Evolutionary conservation across 1,140 invertebrate genomes (phyloP).

Genomic region (Cecropterus lyciades): DNA sequence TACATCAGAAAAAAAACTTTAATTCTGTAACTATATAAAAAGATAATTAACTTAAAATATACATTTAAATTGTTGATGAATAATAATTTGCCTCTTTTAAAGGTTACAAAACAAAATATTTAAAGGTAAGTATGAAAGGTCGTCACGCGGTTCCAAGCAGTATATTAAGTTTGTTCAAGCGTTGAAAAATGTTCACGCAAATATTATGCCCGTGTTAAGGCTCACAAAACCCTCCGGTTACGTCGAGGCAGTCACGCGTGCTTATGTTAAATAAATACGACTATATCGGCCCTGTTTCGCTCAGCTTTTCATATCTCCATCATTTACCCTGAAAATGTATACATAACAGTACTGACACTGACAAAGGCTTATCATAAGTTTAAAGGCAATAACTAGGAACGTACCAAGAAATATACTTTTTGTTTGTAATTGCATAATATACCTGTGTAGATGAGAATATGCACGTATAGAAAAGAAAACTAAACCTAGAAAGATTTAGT

Average conservation of each 20-base stretch:
- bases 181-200: conserved; percentile 19
- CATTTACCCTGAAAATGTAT: background rate
- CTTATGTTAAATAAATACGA: conserved; percentile 18
- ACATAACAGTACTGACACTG: background rate
- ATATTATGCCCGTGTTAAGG: conserved; percentile 12
- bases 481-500: too few relatives aligned
- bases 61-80: too few relatives aligned
- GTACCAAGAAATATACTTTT: background rate
- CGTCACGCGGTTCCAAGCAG: background rate
- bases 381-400: background rate
- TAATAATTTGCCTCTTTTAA: too few relatives aligned
- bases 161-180: conserved; percentile 15
- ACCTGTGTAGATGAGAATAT: too few relatives aligned
- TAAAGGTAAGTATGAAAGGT: conserved; percentile 4
- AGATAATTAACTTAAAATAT: too few relatives aligned
- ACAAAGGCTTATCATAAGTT: background rate
- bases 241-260: conserved; percentile 17
- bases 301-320: conserved; percentile 3
- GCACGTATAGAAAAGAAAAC: too few relatives aligned
- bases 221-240: conserved; percentile 5
- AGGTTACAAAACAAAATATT: too few relatives aligned
- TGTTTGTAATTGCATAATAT: too few relatives aligned
- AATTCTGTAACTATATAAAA: too few relatives aligned
- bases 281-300: background rate
- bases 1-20: too few relatives aligned